phyloP scores from a whole-genome alignment of 2,113 vertebrate species.

The Acinonyx jubatus region DNA sequence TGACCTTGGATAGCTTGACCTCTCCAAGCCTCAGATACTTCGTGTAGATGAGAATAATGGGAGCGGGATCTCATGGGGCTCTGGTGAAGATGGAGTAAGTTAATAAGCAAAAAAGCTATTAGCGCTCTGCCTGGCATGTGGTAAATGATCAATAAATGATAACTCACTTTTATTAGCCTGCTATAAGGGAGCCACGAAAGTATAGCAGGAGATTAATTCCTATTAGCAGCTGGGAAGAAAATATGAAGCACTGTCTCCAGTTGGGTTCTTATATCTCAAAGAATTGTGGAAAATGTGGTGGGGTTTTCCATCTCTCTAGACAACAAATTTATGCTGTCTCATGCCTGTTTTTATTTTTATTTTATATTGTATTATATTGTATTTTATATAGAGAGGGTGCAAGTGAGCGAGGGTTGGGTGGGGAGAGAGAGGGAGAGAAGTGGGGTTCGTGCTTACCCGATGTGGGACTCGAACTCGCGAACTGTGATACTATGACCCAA shows the following conservation, averaged over 20 bases:
- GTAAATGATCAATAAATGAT: neutral
- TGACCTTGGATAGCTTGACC: neutral
- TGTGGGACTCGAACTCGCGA: no score
- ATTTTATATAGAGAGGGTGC: neutral
- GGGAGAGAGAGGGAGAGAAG: no score
- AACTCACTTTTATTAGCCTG: neutral
- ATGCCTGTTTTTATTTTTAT: neutral
- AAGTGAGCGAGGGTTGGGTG: neutral
- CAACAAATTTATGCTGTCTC: neutral
- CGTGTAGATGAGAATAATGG: neutral
- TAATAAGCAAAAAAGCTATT: neutral
- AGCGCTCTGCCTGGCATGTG: neutral
- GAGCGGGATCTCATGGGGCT: neutral
- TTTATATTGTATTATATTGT: neutral
- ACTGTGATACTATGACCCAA: neutral
- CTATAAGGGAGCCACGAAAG: neutral
- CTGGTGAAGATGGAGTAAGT: neutral
- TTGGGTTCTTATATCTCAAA: neutral
- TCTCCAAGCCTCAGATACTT: neutral
- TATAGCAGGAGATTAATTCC: neutral
- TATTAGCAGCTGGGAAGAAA: neutral
- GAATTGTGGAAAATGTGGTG: neutral
- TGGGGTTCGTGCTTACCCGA: neutral
- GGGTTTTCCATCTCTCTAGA: neutral
- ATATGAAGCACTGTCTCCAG: neutral